Evolutionary conservation across 1,140 invertebrate species (phyloP), one percentile per base, ranked within the genome.

Genomic region (Elymnias hypermnestra): DNA sequence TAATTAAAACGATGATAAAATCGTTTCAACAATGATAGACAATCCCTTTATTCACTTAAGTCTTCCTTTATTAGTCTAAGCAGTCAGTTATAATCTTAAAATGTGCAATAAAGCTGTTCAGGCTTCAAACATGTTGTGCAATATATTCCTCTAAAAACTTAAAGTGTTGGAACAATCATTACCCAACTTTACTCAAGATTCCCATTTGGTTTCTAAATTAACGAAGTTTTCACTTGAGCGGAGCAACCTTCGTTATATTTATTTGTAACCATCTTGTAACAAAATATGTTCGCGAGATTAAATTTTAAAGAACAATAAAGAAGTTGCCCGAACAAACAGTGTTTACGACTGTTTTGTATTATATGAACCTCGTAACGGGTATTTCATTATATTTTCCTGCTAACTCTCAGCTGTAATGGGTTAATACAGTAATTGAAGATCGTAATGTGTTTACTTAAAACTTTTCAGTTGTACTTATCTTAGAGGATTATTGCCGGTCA

Each of bases 221-320:
- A 29, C 26, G 26, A 29, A 29, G 26, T 29, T 29, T 29, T 29
- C 10, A 29, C 26, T 29, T 12, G 13, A 12, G 9, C 10, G 13
- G 26, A 9, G 26, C 9, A 29, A 29, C 26, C 26, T 29, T 29
- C 26, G 9, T 29, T 29, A 12, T 29, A 29, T 29, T 29, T 29
- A 29, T 13, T 7, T 29, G 2, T 12, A 29, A 29, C 26, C 10
- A 26, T 8, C 23, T 2, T 29, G 26, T 29, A 29, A 6, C 26
- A 13, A 29, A 29, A 29, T 26, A 29, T 29, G 26, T 29, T 29
- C 1, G 9, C 26, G 26, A 29, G 26, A 29, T 29, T 29, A 29
- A 29, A 29, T 29, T 29, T 29, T 29, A 29, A 29, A 29, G 26
- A 29, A 29, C 26, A 29, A 29, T 29, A 29, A 29, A 29, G 26